A percentile compares a stretch with the other conserved stretches of the same genome.
Evolutionary conservation across 1,140 invertebrate genomes (phyloP).

Genomic region (Phymastichus coffea): DNA sequence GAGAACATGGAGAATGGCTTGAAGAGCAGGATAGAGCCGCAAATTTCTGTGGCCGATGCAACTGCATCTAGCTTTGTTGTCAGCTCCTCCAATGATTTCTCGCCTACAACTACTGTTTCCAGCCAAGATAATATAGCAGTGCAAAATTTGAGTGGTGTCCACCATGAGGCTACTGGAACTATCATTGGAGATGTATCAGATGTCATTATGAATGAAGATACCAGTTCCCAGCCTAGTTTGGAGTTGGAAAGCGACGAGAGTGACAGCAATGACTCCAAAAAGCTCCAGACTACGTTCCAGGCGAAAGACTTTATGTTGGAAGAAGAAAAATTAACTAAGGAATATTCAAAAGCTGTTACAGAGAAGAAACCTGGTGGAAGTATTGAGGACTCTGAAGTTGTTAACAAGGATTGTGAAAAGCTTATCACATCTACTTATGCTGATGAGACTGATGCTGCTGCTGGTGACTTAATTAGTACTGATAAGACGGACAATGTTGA

Average conservation of each 20-base stretch:
- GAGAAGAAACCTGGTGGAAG: constrained; percentile 11
- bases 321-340: constrained; percentile 32
- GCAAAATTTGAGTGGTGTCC: constrained; percentile 33
- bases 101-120: constrained; percentile 26
- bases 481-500: constrained; percentile 2
- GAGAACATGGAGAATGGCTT: constrained; percentile 6
- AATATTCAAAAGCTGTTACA: constrained; percentile 25
- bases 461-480: not conserved
- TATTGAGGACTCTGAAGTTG: constrained; percentile 1
- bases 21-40: constrained; percentile 16
- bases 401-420: constrained; percentile 21
- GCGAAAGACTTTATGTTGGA: constrained; percentile 45
- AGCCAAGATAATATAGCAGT: constrained; percentile 33
- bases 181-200: constrained; percentile 45
- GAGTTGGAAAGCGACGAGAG: constrained; percentile 46
- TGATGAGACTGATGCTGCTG: constrained; percentile 3
- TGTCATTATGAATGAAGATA: constrained; percentile 53
- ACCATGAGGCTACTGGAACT: constrained; percentile 33
- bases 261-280: constrained; percentile 39
- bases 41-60: constrained; percentile 28
- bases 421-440: not conserved
- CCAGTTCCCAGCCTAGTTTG: constrained; percentile 51
- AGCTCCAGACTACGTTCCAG: constrained; percentile 53
- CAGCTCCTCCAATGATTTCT: constrained; percentile 36
- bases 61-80: constrained; percentile 35